Evolutionary conservation across 2,113 vertebrate species (phyloP).

Genomic region (Tyrannus savana): DNA sequence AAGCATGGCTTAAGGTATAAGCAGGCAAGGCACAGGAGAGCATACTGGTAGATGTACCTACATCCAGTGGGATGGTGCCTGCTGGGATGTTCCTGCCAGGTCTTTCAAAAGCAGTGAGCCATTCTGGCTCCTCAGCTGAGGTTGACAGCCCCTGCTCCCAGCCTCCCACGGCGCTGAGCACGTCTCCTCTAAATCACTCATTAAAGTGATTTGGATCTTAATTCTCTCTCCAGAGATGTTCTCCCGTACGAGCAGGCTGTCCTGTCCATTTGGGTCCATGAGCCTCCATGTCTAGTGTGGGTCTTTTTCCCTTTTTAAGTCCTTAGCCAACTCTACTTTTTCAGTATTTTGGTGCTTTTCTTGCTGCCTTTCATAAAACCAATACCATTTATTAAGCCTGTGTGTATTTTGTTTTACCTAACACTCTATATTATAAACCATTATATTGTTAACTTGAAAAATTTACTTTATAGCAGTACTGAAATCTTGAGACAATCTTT

Average conservation of each 20-base stretch:
- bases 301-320: background rate
- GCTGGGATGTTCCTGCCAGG: background rate
- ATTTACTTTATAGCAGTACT: background rate
- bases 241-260: background rate
- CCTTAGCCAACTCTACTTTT: background rate
- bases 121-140: background rate
- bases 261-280: background rate
- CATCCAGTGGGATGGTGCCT: background rate
- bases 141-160: background rate
- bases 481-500: slow-evolving; percentile 50
- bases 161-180: accelerated
- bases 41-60: accelerated
- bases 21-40: accelerated
- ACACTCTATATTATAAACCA: background rate
- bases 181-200: background rate
- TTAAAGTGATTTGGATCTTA: background rate
- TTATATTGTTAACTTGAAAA: slow-evolving; percentile 43
- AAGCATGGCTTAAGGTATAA: background rate
- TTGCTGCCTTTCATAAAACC: background rate
- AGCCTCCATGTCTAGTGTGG: background rate
- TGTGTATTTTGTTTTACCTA: background rate
- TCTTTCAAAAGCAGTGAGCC: background rate
- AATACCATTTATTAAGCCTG: slow-evolving; percentile 5
- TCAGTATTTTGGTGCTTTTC: slow-evolving; percentile 12
- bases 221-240: background rate